Evolutionary conservation across 2,113 vertebrate genomes (phyloP), one percentile per base, ranked within the genome.

Genomic region (Tonatia bakeri): DNA sequence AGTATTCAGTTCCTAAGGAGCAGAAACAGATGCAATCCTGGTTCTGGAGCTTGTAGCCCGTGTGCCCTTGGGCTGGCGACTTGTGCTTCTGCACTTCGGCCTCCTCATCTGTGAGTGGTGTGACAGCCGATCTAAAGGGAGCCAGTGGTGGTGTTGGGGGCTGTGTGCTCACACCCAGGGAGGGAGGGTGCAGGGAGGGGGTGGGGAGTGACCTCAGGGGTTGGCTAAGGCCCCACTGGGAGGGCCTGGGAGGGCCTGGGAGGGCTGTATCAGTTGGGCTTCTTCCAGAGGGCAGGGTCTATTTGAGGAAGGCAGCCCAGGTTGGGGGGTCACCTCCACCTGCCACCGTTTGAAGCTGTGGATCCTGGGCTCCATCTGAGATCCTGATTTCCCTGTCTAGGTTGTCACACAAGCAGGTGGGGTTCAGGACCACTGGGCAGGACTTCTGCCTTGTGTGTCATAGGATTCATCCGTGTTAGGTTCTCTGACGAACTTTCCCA

Each of bases 401-500:
- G 20, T 19, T 54, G 56, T 36, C 77, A 20, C 4, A 1, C 11
- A 33, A 40, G 64, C 28, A 13, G 65, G 33, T 38, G 50, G 54
- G n/a, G 77, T n/a, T 88, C 54, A 20, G 76, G n/a, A 52, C 67
- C 54, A 4, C 1, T 26, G 38, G 77, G 40, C 6, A 1, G 17
- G 36, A 7, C 24, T 43, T 33, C 15, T 38, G 70, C 56, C 59
- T n/a, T 17, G 13, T n/a, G 28, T 22, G 40, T 72, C n/a, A 4
- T 0, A 17, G 40, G 7, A 7, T 3, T 20, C 10, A 1, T 20
- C 7, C 59, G 19, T 26, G 50, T 33, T 11, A n/a, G 65, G 54
- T 28, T 31, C 31, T 54, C 26, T 54, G 7, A 3, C 0, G 1
- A 13, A 47, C 54, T 14, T 47, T 64, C 36, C 26, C 1, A 4